Conservation (phyloP, 1,140 invertebrate genomes). For the Lepidurus packardi region DNA sequence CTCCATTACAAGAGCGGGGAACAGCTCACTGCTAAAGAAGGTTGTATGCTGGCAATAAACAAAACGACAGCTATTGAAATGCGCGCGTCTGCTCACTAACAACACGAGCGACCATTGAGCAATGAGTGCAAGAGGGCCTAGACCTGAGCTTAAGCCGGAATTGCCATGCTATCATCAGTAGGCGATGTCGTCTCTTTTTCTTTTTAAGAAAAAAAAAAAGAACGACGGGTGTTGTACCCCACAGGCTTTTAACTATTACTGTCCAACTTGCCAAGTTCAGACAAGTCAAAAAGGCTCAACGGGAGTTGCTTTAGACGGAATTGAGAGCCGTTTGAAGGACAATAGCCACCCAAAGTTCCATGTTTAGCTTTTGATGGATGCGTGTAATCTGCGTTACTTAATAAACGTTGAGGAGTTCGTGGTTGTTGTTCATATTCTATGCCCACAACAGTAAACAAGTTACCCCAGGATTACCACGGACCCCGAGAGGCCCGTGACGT, state of each 20-base stretch:
- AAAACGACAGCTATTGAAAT: slow-evolving; percentile 3
- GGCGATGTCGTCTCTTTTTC: not conserved
- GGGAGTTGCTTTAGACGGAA: not conserved
- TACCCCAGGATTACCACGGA: no score
- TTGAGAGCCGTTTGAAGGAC: not conserved
- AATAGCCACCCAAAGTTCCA: no score
- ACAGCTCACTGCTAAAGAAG: not conserved
- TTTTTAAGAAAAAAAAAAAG: not conserved
- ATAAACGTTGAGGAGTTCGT: no score
- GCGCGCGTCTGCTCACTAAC: not conserved
- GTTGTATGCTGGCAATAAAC: not conserved
- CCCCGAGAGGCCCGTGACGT: no score
- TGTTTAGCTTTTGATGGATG: no score
- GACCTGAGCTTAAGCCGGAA: not conserved
- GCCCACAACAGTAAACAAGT: no score
- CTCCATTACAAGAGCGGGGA: not conserved
- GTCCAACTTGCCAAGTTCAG: not conserved
- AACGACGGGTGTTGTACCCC: not conserved
- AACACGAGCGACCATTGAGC: not conserved
- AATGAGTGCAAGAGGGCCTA: not conserved
- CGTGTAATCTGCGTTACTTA: no score
- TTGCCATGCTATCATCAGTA: no score
- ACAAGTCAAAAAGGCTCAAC: not conserved
- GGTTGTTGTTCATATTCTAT: no score
- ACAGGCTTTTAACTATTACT: not conserved